Base-by-base conservation (phyloP, 2,888 invertebrate species). In the Drosophila tripunctata region DNA sequence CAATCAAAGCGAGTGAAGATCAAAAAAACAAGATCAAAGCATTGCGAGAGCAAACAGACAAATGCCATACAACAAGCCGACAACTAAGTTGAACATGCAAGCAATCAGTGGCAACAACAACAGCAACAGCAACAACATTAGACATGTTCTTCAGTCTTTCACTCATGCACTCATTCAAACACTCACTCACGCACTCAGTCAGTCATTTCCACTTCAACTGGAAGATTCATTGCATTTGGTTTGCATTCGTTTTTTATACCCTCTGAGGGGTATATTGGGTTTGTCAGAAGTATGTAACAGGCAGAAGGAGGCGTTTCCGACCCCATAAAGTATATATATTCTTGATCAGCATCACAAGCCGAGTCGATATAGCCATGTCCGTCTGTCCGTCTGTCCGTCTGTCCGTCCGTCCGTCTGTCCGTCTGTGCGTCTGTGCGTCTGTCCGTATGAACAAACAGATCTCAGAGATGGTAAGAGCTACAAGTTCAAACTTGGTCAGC, bases 1-100 rank as follows among this genome's bases (percentile, higher is more conserved):
- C 89, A 89, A 89, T 90, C 89, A 90, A 84, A 86, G 88, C 78
- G 88, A 85, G 74, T 77, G 80, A 86, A 89, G 89, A 88, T 88
- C 88, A 88, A 87, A 85, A 83, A 88, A 55, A 58, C 65, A 72
- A 87, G 87, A 81, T 81, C 81, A 81, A 81, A 81, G 81, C 78
- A 61, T 51, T 31, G 67, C 78, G 77, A 63, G 62, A 61, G 62
- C 78, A 84, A 74, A 77, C 81, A 86, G 87, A 87, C 81, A 87
- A 87, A 87, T 81, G 81, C 87, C 82, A 47, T 69, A 85, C 74
- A 84, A 73, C 78, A 76, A 75, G 63, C 52, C 81, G 81, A 83
- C 86, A 86, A 73, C 56, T 56, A 50, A 40, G 14, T 51, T 19
- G 60, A 80, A 79, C 80, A 81, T 86, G 71, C 86, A 60, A 61